phyloP scores from a whole-genome alignment of 2,888 invertebrate genomes.

The Agrochola macilenta region DNA sequence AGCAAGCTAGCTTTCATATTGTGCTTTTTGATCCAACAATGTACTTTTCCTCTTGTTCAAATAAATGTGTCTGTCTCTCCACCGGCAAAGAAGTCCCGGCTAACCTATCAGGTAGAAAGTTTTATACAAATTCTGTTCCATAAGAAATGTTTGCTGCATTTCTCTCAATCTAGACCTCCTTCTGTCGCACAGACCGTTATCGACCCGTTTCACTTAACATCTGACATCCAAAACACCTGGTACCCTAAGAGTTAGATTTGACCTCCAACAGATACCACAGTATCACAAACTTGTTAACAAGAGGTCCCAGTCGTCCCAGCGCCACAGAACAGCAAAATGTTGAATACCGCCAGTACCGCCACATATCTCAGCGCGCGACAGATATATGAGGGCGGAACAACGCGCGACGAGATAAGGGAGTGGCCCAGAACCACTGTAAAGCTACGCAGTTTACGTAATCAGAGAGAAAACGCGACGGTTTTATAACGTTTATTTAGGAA shows the following conservation, averaged over 20 bases:
- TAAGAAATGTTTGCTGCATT: not conserved
- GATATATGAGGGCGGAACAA: constrained; percentile 75
- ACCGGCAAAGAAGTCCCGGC: not conserved
- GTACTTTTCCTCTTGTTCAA: not conserved
- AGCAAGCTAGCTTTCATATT: not conserved
- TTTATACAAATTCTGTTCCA: not conserved
- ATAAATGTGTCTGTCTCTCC: not conserved
- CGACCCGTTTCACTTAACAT: constrained; percentile 18
- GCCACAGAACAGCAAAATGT: constrained; percentile 56
- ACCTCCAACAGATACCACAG: constrained; percentile 39
- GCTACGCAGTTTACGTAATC: constrained; percentile 44
- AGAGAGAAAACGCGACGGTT: constrained; percentile 32
- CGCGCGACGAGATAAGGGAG: constrained; percentile 71
- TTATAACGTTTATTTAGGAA: not conserved
- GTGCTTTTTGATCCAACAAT: not conserved
- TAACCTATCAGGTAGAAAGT: not conserved
- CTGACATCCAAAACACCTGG: constrained; percentile 3
- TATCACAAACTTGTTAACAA: constrained; percentile 53
- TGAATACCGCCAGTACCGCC: constrained; percentile 43
- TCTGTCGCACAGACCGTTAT: constrained; percentile 31
- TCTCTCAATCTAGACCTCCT: constrained; percentile 8
- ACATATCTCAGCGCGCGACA: constrained; percentile 64
- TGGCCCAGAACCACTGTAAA: constrained; percentile 54
- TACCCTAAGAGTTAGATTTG: constrained; percentile 17
- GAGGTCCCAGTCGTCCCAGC: constrained; percentile 39